phyloP scores from a whole-genome alignment of 2,888 invertebrate genomes.

The Tenthredo scrophulariae region DNA sequence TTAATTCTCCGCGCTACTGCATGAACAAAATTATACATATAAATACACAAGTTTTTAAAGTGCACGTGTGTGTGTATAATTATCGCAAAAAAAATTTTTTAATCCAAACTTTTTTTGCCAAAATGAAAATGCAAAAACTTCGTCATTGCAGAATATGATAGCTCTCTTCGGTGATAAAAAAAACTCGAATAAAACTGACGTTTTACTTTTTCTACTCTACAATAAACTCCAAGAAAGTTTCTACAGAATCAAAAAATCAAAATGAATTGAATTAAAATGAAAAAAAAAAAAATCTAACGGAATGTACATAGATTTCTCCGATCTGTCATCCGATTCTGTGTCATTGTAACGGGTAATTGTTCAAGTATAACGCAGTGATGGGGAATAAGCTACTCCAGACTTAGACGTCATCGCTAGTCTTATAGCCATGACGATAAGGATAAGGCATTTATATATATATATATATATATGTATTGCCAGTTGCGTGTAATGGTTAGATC shows the following conservation, averaged over 20 bases:
- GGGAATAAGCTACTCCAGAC: neutral
- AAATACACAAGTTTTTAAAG: neutral
- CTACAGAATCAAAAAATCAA: neutral
- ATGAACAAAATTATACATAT: neutral
- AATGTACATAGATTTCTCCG: neutral
- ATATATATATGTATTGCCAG: neutral
- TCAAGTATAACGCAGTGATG: neutral
- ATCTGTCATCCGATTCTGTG: neutral
- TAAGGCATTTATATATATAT: neutral
- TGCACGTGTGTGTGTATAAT: neutral
- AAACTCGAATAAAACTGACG: too few relatives aligned
- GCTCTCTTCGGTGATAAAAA: too few relatives aligned
- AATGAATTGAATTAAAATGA: neutral
- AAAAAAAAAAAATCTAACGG: neutral
- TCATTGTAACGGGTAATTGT: neutral
- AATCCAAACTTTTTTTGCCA: neutral
- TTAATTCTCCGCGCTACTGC: neutral
- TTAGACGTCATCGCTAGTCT: neutral
- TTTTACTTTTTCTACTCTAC: neutral
- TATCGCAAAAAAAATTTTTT: neutral
- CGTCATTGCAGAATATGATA: neutral
- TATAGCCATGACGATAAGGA: neutral
- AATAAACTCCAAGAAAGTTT: neutral
- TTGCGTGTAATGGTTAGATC: conserved; percentile 15
- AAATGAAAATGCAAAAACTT: neutral